Evolutionary conservation across 2,888 invertebrate species (phyloP).

Genomic region (Lasioglossum villosulum): DNA sequence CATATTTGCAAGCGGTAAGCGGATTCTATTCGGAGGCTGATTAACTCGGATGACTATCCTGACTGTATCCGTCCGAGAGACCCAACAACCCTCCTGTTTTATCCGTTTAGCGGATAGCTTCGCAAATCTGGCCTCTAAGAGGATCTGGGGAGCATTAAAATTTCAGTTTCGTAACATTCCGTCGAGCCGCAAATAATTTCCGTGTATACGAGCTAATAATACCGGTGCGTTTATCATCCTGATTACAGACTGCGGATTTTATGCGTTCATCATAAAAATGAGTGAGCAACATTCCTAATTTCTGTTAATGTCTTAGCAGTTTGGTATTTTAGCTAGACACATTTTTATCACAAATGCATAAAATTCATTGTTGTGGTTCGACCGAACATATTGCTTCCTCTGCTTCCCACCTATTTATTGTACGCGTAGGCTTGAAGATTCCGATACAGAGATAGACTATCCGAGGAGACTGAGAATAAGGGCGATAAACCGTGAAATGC

Average conservation of each 20-base stretch:
- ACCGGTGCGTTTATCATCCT: background rate
- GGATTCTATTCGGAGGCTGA: slow-evolving; percentile 35
- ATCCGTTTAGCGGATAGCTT: background rate
- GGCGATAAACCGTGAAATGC: background rate
- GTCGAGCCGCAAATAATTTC: background rate
- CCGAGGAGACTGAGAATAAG: background rate
- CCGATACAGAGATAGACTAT: background rate
- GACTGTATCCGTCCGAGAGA: background rate
- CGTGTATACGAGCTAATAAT: background rate
- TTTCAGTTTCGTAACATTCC: background rate
- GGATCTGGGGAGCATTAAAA: background rate
- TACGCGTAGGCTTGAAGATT: background rate
- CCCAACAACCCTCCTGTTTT: background rate
- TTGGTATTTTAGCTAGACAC: no score
- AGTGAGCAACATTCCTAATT: no score
- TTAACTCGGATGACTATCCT: slow-evolving; percentile 24
- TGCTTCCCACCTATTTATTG: background rate
- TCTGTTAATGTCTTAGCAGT: no score
- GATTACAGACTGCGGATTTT: background rate
- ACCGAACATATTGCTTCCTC: background rate
- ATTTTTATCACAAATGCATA: no score
- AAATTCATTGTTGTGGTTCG: background rate
- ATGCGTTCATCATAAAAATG: background rate
- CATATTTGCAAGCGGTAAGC: slow-evolving; percentile 23
- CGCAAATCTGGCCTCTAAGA: background rate